Evolutionary conservation across 1,140 invertebrate genomes (phyloP).

Genomic region (Monomorium pharaonis): DNA sequence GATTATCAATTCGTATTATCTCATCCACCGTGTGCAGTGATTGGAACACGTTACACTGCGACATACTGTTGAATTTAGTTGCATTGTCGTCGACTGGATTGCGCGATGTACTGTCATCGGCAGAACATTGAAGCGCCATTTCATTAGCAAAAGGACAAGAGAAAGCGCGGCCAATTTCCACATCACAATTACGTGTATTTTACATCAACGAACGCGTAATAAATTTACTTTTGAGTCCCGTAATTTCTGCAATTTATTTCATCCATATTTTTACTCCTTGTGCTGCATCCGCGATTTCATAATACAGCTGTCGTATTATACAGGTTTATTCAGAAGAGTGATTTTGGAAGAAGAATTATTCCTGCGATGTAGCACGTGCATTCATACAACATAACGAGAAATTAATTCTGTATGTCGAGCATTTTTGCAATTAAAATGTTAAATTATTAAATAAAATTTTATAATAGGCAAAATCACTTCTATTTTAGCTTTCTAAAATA

Average conservation of each 20-base stretch:
- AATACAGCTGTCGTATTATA: neutral
- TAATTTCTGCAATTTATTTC: conserved; percentile 20
- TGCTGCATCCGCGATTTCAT: conserved; percentile 13
- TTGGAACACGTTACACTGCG: neutral
- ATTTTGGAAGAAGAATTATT: conserved; percentile 6
- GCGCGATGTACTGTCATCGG: neutral
- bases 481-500: neutral
- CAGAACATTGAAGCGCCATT: neutral
- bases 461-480: neutral
- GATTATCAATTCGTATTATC: neutral
- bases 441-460: neutral
- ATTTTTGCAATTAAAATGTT: neutral
- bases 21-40: neutral
- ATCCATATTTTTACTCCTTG: neutral
- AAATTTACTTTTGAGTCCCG: neutral
- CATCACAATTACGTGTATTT: conserved; percentile 34
- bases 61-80: conserved; percentile 18
- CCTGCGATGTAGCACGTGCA: neutral
- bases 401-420: neutral
- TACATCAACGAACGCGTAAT: neutral
- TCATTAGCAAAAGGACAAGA: conserved; percentile 9
- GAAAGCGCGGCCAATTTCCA: conserved; percentile 32
- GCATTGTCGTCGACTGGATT: conserved; percentile 7
- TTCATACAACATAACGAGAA: neutral
- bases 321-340: neutral